Evolutionary conservation across 2,888 invertebrate species (phyloP), one percentile per base, ranked within the genome.

Genomic region (Bedellia somnulentella): DNA sequence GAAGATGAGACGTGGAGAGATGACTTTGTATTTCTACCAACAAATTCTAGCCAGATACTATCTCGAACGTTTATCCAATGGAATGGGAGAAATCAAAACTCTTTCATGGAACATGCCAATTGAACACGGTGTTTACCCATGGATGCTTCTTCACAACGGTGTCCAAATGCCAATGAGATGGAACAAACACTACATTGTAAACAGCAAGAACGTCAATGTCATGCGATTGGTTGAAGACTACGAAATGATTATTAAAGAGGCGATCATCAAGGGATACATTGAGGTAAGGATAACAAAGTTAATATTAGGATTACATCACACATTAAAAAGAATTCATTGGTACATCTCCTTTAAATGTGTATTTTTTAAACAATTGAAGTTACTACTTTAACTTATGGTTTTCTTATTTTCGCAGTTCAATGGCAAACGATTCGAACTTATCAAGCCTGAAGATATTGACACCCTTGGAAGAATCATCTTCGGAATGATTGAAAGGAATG

Each of bases 31-130:
- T 54, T 73, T 77, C 44, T 81, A 82, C 55, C 85, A 86, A 48
- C 83, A 85, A 52, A 66, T 86, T 8, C 52, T 85, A 33, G 86
- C 86, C 27, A 78, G 82, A 35, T 80, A 79, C 48, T 68, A 78
- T 42, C 40, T 80, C 31, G 80, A 80, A 37, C 73, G 80, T 38
- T 45, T 80, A 2, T 70, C 78, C 4, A 76, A 79, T 33, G 73
- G 66, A 22, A 42, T 81, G 16, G 77, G 73, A 18, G 48, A 46
- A 6, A 59, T 79, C 25, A 50, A 47, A 22, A 58, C 71, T 10
- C 54, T 81, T 15, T 61, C 73, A 13, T 79, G 62, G 60, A 35
- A 66, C 40, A 61, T 54, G 24, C 57, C 66, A 3, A 56, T 80
- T 34, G 57, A 46, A 34, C 54, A 52, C 30, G 81, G 81, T 36